Evolutionary conservation across 2,888 invertebrate species (phyloP), one percentile per base, ranked within the genome.

Genomic region (Ommatoiulus sabulosus): DNA sequence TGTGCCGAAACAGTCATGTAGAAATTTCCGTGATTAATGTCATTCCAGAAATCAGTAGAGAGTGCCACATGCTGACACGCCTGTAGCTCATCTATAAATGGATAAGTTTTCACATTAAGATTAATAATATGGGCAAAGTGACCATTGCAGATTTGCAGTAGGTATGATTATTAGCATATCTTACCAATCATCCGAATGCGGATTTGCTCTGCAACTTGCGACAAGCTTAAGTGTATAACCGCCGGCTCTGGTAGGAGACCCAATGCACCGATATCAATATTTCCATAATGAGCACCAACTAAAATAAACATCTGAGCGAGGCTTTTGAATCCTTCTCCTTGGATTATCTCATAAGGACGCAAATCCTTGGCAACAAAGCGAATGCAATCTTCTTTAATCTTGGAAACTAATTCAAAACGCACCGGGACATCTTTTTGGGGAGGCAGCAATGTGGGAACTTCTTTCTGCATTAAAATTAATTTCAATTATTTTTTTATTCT

Each of bases 361-460:
- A 84, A 17, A 84, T 84, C 84, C 44, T 84, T 84, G 84, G 84
- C 84, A 12, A 84, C 84, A 35, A 84, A 84, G 17, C 84, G 84
- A 84, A 84, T 84, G 84, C 84, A 84, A n/a, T 84, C 84, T 84
- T 84, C 84, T n/a, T 84, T 84, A 35, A 84, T 44, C 84, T 84
- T 84, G 10, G 84, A 63, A n/a, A 63, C 63, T 0, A 63, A 17
- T 63, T 63, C 63, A 7, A 63, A 63, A n/a, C 63, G 63, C 15
- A 63, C 17, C n/a, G 63, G 63, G 3, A 7, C 17, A n/a, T 63
- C 63, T n/a, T 63, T 63, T n/a, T n/a, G 63, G 1, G 35, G 35
- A 2, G 63, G n/a, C 63, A 63, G 63, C 63, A 63, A 63, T 17
- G n/a, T n/a, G n/a, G 63, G 63, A n/a, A 63, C n/a, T 63, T 63